Conservation (phyloP, 2,888 invertebrate species). For the Ecliptopera silaceata region DNA sequence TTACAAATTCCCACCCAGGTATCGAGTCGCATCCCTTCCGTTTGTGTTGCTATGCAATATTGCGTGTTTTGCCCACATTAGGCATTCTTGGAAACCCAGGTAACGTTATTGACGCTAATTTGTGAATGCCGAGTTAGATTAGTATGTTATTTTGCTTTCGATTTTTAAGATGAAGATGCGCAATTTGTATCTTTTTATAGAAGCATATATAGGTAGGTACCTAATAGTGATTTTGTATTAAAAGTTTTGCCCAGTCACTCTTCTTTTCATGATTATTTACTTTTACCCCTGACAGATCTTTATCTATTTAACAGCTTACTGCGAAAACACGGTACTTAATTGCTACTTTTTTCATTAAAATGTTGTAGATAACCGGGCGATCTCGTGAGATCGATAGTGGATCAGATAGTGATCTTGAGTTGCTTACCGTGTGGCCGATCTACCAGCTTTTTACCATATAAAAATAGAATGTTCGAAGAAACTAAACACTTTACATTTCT, state of each 20-base stretch:
- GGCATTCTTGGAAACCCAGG: slow-evolving; percentile 35
- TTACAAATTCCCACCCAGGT: slow-evolving; percentile 31
- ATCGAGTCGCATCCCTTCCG: slow-evolving; percentile 36
- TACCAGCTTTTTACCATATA: not conserved
- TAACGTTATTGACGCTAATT: slow-evolving; percentile 40
- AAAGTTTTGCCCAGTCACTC: too few relatives aligned
- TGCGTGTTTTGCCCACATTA: slow-evolving; percentile 45
- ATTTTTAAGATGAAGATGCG: slow-evolving; percentile 15
- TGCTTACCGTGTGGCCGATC: slow-evolving; percentile 3
- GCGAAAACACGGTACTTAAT: slow-evolving; percentile 32
- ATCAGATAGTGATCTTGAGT: slow-evolving; percentile 54
- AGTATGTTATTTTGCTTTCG: slow-evolving; percentile 24
- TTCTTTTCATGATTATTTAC: slow-evolving; percentile 13
- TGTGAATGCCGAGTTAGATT: slow-evolving; percentile 29
- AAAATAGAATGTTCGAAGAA: not conserved
- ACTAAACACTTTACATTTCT: too few relatives aligned
- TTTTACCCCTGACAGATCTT: slow-evolving; percentile 24
- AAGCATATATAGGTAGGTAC: too few relatives aligned
- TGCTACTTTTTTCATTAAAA: slow-evolving; percentile 42
- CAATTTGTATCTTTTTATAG: not conserved
- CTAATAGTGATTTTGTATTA: too few relatives aligned
- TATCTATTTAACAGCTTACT: slow-evolving; percentile 28
- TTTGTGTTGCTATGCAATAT: slow-evolving; percentile 42
- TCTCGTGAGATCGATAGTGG: slow-evolving; percentile 48
- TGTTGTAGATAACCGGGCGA: slow-evolving; percentile 47